Conservation (phyloP, 2,797 vertebrate genomes). For the Onychomys leucogaster region DNA sequence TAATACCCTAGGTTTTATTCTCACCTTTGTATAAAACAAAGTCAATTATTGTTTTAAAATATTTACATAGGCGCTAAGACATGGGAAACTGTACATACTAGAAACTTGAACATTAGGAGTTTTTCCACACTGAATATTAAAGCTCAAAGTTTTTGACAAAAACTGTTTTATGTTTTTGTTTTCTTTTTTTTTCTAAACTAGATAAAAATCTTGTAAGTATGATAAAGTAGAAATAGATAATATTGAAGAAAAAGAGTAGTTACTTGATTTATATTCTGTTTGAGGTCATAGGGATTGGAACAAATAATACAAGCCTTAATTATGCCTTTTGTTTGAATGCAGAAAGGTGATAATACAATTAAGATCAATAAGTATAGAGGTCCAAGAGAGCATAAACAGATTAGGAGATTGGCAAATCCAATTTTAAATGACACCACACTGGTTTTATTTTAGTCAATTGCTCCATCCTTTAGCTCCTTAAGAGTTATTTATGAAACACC, state of each 20-base stretch:
- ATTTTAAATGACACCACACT: background rate
- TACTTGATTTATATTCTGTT: background rate
- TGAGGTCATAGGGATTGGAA: background rate
- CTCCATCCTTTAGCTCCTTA: background rate
- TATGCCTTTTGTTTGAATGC: conserved; percentile 32
- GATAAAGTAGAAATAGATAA: conserved; percentile 15
- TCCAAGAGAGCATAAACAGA: background rate
- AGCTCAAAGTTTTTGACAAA: background rate
- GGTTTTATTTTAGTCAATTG: background rate
- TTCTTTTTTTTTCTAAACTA: background rate
- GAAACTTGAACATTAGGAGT: background rate
- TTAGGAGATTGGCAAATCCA: background rate
- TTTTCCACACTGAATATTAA: background rate
- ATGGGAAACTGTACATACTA: background rate
- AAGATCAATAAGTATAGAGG: background rate
- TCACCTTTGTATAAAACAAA: background rate
- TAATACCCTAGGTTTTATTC: background rate
- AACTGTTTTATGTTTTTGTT: background rate
- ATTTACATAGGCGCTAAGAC: background rate
- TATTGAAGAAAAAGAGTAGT: background rate
- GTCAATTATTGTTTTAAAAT: background rate
- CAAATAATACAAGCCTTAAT: background rate
- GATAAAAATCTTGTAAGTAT: background rate
- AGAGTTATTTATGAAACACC: background rate
- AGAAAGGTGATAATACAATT: background rate